These are phyloP conservation scores for Muraenolepis orangiensis DNA, from an alignment of 2,797 vertebrate species.

Conservation along the genomic window DNA sequence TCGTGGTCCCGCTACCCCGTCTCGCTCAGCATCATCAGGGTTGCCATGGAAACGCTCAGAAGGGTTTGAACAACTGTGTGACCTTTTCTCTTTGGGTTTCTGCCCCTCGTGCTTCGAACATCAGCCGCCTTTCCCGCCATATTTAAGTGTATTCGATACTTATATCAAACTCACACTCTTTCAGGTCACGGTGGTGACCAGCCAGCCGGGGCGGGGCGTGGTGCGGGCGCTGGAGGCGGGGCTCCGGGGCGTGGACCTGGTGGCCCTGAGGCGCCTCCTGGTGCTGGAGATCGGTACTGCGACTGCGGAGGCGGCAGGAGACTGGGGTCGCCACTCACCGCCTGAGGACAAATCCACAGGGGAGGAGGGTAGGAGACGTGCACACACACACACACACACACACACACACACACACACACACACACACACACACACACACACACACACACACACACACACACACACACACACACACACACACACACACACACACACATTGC, in stretches of 20 bases:
- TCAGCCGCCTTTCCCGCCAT: no score
- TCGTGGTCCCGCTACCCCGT: no score
- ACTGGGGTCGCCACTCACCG: constrained; percentile 47
- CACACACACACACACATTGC: not conserved
- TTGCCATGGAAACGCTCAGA: no score
- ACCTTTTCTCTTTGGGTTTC: no score
- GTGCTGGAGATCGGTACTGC: constrained; percentile 75
- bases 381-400: not conserved
- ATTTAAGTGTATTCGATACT: no score
- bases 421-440: not conserved
- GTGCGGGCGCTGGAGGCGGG: constrained; percentile 78
- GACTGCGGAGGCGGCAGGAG: constrained; percentile 29
- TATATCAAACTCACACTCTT: no score
- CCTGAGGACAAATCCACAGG: constrained; percentile 48
- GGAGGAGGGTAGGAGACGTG: constrained; percentile 67
- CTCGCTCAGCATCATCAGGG: no score
- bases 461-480: not conserved
- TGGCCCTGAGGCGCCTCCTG: constrained; percentile 77
- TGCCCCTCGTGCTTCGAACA: no score
- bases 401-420: not conserved
- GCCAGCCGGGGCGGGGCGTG: constrained; percentile 71
- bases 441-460: not conserved
- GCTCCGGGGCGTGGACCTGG: constrained; percentile 77
- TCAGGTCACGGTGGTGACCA: constrained; percentile 87
- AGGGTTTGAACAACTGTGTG: no score